Conservation (phyloP, 2,888 invertebrate species). For the Chydorus sphaericus region DNA sequence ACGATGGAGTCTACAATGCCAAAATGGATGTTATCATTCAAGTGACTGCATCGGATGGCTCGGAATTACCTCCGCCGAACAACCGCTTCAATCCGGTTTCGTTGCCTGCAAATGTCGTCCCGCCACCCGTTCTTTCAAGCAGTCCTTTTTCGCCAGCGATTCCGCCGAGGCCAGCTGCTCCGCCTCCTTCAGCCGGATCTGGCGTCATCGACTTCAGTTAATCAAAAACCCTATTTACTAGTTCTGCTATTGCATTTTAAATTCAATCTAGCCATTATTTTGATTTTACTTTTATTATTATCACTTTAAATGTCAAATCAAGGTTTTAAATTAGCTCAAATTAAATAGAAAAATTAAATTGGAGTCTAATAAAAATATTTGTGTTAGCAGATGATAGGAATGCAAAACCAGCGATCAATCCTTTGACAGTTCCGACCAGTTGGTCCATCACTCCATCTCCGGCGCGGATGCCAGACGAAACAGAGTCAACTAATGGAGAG, state of each 20-base stretch:
- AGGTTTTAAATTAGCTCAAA: too few relatives aligned
- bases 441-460: slow-evolving; percentile 2
- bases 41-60: slow-evolving; percentile 6
- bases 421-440: background rate
- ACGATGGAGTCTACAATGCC: slow-evolving; percentile 6
- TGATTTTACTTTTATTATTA: too few relatives aligned
- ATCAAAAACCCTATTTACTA: background rate
- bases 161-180: background rate
- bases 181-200: background rate
- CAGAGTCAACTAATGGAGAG: slow-evolving; percentile 14
- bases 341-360: too few relatives aligned
- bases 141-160: background rate
- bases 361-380: too few relatives aligned
- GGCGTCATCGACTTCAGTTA: background rate
- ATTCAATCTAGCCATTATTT: too few relatives aligned
- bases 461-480: slow-evolving; percentile 10
- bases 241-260: too few relatives aligned
- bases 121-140: background rate
- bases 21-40: slow-evolving; percentile 11
- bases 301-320: too few relatives aligned
- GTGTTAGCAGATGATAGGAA: background rate
- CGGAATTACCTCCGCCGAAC: background rate
- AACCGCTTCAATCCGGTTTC: background rate
- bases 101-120: background rate
- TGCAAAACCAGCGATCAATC: background rate